Evolutionary conservation across 2,113 vertebrate genomes (phyloP).

Genomic region (Vidua macroura): DNA sequence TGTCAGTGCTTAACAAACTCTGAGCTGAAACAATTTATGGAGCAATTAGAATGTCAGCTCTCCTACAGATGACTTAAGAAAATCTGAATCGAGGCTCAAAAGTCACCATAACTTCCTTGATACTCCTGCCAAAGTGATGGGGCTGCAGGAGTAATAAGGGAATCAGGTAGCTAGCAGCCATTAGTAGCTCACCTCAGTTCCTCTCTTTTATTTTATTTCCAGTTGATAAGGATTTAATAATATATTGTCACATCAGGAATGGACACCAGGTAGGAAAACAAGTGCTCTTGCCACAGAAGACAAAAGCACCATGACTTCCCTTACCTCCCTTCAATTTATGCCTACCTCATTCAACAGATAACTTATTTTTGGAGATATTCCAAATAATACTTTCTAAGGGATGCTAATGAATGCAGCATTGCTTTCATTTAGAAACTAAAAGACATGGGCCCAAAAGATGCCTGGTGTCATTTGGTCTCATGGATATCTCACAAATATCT

Average conservation of each 20-base stretch:
- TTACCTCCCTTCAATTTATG: background rate
- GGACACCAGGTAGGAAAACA: background rate
- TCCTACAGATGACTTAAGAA: conserved; percentile 58
- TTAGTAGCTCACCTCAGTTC: background rate
- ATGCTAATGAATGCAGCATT: background rate
- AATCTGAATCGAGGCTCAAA: conserved; percentile 60
- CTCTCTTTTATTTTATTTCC: conserved; percentile 11
- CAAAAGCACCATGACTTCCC: background rate
- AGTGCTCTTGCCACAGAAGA: background rate
- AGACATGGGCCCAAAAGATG: background rate
- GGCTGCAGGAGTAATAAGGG: conserved; percentile 3
- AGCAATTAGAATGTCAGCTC: conserved; percentile 72
- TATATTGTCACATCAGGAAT: background rate
- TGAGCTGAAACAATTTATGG: conserved; percentile 60
- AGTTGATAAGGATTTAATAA: background rate
- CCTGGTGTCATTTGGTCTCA: background rate
- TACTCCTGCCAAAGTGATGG: conserved; percentile 53
- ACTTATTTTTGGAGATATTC: background rate
- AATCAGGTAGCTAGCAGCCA: conserved; percentile 15
- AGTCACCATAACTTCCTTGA: conserved; percentile 66
- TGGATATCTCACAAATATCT: background rate
- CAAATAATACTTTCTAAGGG: background rate
- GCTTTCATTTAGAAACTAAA: background rate
- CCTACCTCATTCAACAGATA: background rate
- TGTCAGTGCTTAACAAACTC: conserved; percentile 72